A percentile compares a stretch with the other conserved stretches of the same genome.
Evolutionary conservation across 1,140 invertebrate species (phyloP).

Genomic region (Meloidogyne exigua): DNA sequence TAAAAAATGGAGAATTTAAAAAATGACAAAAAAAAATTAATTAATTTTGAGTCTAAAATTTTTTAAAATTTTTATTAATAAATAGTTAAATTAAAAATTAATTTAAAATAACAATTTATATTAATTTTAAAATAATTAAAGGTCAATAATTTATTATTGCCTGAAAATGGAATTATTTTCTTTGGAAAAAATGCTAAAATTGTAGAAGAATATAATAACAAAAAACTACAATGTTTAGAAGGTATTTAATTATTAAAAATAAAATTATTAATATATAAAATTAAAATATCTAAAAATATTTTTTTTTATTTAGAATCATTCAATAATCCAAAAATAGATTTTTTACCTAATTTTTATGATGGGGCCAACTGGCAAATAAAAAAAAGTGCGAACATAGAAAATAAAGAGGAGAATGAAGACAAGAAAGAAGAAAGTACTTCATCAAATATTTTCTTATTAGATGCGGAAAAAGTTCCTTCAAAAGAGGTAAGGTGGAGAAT

Average conservation of each 20-base stretch:
- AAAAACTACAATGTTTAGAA: slow-evolving; percentile 1
- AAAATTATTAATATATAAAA: background rate
- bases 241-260: background rate
- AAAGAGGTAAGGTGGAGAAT: background rate
- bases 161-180: slow-evolving; percentile 16
- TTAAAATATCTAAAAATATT: background rate
- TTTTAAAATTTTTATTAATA: too few relatives aligned
- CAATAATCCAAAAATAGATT: background rate
- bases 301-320: slow-evolving; percentile 11
- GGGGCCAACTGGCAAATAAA: slow-evolving; percentile 5
- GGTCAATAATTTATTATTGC: background rate
- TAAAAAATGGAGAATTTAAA: too few relatives aligned
- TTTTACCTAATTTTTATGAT: slow-evolving; percentile 10
- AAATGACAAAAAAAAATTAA: too few relatives aligned
- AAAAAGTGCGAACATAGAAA: background rate
- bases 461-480: slow-evolving; percentile 18
- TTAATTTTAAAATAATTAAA: background rate
- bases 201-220: background rate
- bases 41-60: too few relatives aligned
- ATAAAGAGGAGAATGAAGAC: background rate
- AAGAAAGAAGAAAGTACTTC: background rate
- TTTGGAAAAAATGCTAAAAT: slow-evolving; percentile 1
- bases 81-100: too few relatives aligned
- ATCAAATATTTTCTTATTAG: slow-evolving; percentile 1
- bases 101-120: background rate